Conservation (phyloP, 2,888 invertebrate species). For the Trissonchulus sp. region DNA sequence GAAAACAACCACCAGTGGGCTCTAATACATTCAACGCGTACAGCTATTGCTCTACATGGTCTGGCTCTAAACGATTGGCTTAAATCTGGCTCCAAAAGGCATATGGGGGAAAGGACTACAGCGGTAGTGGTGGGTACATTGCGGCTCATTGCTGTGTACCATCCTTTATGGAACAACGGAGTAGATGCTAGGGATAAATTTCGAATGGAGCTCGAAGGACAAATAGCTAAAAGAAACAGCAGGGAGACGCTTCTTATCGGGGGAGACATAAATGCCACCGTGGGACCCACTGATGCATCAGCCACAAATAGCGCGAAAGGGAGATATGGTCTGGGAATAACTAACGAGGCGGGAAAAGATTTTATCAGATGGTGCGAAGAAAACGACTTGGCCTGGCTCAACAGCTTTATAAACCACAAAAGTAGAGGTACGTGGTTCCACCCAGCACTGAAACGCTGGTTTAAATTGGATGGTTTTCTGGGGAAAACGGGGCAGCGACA, state of each 20-base stretch:
- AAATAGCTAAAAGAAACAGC: background rate
- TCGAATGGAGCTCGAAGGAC: background rate
- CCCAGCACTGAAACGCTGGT: constrained; percentile 7
- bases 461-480: constrained; percentile 8
- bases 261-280: no score
- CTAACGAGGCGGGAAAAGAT: background rate
- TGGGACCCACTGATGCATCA: background rate
- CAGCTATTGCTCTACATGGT: constrained; percentile 19
- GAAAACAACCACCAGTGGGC: constrained; percentile 19
- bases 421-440: constrained; percentile 12
- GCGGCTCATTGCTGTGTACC: constrained; percentile 13
- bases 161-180: constrained; percentile 12
- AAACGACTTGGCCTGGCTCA: constrained; percentile 9
- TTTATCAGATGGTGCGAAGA: background rate
- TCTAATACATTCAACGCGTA: constrained; percentile 20
- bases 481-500: background rate
- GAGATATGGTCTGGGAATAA: background rate
- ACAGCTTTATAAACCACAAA: no score
- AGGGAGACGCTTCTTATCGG: background rate
- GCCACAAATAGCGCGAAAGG: background rate
- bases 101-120: constrained; percentile 8
- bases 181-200: background rate
- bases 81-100: constrained; percentile 5
- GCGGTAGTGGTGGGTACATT: background rate
- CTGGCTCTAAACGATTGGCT: constrained; percentile 12